A percentile compares a stretch with the other conserved stretches of the same genome.
These are phyloP conservation scores for Prionailurus bengalensis DNA, from an alignment of 2,113 vertebrate species.

Conservation along the genomic window DNA sequence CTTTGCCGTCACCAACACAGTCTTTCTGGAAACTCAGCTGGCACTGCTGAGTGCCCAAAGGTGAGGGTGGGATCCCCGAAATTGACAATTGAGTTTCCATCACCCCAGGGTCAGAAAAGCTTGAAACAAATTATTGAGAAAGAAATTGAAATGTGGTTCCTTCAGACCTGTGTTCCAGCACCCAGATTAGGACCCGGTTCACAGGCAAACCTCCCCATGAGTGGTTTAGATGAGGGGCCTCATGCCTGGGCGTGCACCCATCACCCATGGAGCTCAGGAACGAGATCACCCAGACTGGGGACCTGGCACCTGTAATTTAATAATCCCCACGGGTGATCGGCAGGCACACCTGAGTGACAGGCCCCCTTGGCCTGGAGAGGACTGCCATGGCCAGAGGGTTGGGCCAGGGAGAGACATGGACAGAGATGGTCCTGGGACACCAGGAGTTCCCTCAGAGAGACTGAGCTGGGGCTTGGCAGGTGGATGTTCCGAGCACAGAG, in stretches of 20 bases:
- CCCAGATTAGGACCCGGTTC: not conserved
- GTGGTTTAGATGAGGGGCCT: not conserved
- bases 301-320: not conserved
- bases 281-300: not conserved
- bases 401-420: not conserved
- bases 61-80: not conserved
- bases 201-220: not conserved
- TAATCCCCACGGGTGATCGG: not conserved
- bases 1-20: not conserved
- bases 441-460: not conserved
- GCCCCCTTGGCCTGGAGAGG: too few relatives aligned
- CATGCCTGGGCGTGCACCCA: fast-evolving
- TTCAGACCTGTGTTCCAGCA: not conserved
- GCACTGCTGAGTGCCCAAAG: not conserved
- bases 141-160: not conserved
- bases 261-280: not conserved
- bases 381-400: not conserved
- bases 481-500: not conserved
- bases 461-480: not conserved
- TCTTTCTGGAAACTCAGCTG: too few relatives aligned
- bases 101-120: fast-evolving
- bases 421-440: not conserved
- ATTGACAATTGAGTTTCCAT: not conserved
- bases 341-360: not conserved
- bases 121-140: not conserved